A percentile compares a stretch with the other conserved stretches of the same genome.
Conservation (phyloP, 2,888 invertebrate species). For the Holacanthella duospinosa region DNA sequence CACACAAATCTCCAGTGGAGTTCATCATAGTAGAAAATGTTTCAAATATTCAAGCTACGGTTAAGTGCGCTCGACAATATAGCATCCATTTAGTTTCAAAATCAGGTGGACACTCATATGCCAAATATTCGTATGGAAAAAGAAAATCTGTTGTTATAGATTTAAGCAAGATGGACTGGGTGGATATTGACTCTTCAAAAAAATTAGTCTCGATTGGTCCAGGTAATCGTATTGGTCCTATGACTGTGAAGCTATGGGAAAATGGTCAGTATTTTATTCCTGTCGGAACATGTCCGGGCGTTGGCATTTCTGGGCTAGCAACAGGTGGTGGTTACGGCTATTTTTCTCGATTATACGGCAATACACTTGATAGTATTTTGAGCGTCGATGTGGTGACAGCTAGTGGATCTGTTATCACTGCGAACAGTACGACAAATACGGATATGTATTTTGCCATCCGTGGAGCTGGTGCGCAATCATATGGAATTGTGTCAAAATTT, state of each 20-base stretch:
- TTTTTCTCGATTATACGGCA: not conserved
- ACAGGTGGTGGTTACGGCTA: conserved; percentile 1
- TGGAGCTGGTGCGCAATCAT: not conserved
- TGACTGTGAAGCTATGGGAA: not conserved
- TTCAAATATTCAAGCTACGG: too few species aligned
- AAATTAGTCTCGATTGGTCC: not conserved
- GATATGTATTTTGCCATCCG: conserved; percentile 1
- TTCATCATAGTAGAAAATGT: too few species aligned
- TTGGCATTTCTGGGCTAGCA: conserved; percentile 6
- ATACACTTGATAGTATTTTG: conserved; percentile 3
- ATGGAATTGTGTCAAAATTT: conserved; percentile 4
- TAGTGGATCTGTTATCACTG: not conserved
- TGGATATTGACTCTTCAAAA: not conserved
- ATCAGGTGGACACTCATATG: conserved; percentile 1
- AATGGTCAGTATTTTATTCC: not conserved
- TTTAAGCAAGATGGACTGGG: not conserved
- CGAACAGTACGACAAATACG: not conserved
- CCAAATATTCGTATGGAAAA: not conserved
- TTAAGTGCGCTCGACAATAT: too few species aligned
- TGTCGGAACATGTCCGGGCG: not conserved
- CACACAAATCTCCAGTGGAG: too few species aligned
- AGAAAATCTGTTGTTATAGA: not conserved
- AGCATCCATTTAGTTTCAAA: not conserved
- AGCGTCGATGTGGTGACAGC: not conserved
- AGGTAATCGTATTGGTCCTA: not conserved